Base-by-base conservation (phyloP, 23 tunicate genomes). In the Diplosoma virens region DNA sequence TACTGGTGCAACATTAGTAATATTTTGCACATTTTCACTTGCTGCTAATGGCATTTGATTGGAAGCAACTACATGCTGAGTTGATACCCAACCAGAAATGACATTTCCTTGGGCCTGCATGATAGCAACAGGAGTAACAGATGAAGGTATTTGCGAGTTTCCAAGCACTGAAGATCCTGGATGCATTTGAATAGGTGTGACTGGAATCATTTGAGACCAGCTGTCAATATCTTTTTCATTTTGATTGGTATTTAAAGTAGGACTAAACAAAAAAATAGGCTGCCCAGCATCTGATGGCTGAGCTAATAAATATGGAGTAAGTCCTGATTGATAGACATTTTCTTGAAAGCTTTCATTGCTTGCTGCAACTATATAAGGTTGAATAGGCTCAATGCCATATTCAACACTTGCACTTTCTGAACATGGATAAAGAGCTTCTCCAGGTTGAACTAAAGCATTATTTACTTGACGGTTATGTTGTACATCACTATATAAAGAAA, bases 181-280 rank as follows among this genome's bases (percentile, higher is more conserved):
- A 60, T 68, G 67, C 79, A 90, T 69, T 29, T 90, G 97, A 18
- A 90, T 55, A 11, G 97, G 97, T 1, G 97, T 90, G 67, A 90
- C 33, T 7, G 89, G 97, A 59, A 84, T 58, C 1, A 82, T 65
- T 58, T 81, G 87, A 21, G 80, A 54, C 71, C 78, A 74, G 73
- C 79, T 84, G 46, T 90, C 83, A 61, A 79, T 26, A 31, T 84
- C 86, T 28, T 80, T 80, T 0, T 56, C 81, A 18, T 61, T 18
- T 60, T 86, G 79, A 14, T 63, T 74, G 36, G 36, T 72, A 52
- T 71, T 79, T 32, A 84, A 76, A 3, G 78, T 6, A 45, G 97
- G 97, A 54, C 97, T 90, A 0, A 90, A 72, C 54, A 84, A 37
- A 48, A 84, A 68, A 32, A 76, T 76, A 3, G 82, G 59, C 60